Conservation (phyloP, 1,140 invertebrate species). For the Drosophila kanapiae region DNA sequence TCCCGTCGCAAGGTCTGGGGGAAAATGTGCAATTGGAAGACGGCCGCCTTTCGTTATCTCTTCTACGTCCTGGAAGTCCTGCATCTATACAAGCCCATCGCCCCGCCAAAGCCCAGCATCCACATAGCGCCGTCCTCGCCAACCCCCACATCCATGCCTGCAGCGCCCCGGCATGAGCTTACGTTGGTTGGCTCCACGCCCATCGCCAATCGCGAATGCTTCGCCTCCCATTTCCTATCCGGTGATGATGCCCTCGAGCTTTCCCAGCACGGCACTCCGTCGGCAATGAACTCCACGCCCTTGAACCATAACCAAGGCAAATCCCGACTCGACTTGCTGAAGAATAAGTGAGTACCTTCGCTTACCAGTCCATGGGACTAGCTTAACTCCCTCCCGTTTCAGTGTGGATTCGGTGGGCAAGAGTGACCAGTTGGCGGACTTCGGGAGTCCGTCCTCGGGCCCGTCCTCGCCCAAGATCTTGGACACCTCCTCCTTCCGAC, state of each 20-base stretch:
- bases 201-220: conserved; percentile 62
- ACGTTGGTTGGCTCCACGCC: conserved; percentile 69
- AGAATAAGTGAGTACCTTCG: conserved; percentile 24
- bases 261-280: conserved; percentile 61
- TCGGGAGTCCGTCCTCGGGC: conserved; percentile 22
- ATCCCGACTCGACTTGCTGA: conserved; percentile 23
- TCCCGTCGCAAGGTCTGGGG: conserved; percentile 65
- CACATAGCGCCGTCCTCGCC: conserved; percentile 37
- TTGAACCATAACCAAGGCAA: conserved; percentile 62
- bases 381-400: background rate
- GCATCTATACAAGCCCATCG: conserved; percentile 51
- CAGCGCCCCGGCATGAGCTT: conserved; percentile 44
- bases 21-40: conserved; percentile 80
- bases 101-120: conserved; percentile 23
- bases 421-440: conserved; percentile 14
- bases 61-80: conserved; percentile 65
- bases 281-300: conserved; percentile 77
- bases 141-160: conserved; percentile 6
- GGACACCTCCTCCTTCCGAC: conserved; percentile 68
- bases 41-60: conserved; percentile 58
- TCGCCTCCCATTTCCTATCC: conserved; percentile 62
- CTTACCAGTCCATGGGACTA: background rate
- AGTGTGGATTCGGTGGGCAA: conserved; percentile 34
- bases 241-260: conserved; percentile 62
- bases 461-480: conserved; percentile 59